A percentile compares a stretch with the other conserved stretches of the same genome.
Evolutionary conservation across 2,113 vertebrate genomes (phyloP).

Genomic region (Probosciger aterrimus): DNA sequence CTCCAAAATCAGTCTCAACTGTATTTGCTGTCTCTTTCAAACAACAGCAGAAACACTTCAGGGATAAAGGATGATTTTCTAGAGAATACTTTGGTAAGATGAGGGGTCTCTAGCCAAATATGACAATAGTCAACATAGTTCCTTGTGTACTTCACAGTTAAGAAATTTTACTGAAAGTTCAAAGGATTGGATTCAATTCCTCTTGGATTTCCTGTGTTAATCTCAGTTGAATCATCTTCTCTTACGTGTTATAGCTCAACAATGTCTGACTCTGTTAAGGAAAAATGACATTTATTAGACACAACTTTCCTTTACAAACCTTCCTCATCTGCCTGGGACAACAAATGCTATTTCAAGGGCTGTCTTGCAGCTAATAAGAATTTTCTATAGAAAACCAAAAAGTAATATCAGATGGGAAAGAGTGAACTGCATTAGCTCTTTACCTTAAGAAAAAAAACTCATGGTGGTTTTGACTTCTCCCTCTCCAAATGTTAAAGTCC

Average conservation of each 20-base stretch:
- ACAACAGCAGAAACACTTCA: background rate
- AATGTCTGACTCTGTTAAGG: conserved; percentile 14
- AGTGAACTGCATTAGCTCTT: background rate
- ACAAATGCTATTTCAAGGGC: background rate
- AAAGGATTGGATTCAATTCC: conserved; percentile 47
- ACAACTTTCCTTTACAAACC: conserved; percentile 6
- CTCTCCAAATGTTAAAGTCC: background rate
- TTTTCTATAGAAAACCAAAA: background rate
- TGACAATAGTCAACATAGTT: conserved; percentile 29
- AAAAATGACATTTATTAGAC: conserved; percentile 36
- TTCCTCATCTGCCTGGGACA: background rate
- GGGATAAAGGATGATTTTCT: background rate
- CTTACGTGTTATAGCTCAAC: conserved; percentile 19
- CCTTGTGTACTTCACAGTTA: conserved; percentile 6
- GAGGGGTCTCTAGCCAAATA: conserved; percentile 1
- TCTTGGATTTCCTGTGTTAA: conserved; percentile 59
- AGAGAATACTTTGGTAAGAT: background rate
- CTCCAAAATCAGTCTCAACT: background rate
- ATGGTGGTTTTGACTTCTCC: background rate
- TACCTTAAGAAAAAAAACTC: background rate
- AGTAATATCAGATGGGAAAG: background rate
- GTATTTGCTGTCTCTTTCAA: background rate
- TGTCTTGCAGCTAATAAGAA: background rate
- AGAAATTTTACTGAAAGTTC: conserved; percentile 44
- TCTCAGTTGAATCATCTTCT: conserved; percentile 59